A percentile compares a stretch with the other conserved stretches of the same genome.
Evolutionary conservation across 2,888 invertebrate genomes (phyloP).

Genomic region (Orthosia gracilis): DNA sequence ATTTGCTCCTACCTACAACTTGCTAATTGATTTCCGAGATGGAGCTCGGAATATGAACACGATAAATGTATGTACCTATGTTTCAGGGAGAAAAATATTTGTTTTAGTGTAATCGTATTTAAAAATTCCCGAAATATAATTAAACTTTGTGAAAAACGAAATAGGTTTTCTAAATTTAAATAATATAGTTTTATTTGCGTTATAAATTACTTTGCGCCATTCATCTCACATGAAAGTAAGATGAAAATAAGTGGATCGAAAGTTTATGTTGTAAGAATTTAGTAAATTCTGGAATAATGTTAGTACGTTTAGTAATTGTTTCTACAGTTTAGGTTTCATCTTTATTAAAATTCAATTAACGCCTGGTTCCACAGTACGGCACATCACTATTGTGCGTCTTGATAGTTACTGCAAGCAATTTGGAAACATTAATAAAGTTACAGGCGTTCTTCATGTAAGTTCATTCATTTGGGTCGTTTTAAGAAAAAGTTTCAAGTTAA

Average conservation of each 20-base stretch:
- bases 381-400: slow-evolving; percentile 51
- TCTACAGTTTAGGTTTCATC: background rate
- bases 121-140: background rate
- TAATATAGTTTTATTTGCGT: background rate
- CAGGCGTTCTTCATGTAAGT: slow-evolving; percentile 59
- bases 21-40: slow-evolving; percentile 46
- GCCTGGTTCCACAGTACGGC: slow-evolving; percentile 16
- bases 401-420: slow-evolving; percentile 50
- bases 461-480: slow-evolving; percentile 22
- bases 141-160: background rate
- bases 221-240: too few relatives aligned
- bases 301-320: background rate
- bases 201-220: background rate
- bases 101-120: background rate
- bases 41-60: slow-evolving; percentile 29
- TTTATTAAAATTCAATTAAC: background rate
- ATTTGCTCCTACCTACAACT: slow-evolving; percentile 54
- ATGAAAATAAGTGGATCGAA: background rate
- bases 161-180: background rate
- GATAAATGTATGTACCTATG: slow-evolving; percentile 4
- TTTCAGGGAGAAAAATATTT: background rate
- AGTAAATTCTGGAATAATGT: background rate
- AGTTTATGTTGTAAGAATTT: background rate
- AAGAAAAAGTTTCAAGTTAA: slow-evolving; percentile 33
- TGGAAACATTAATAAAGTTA: slow-evolving; percentile 39